Conservation (phyloP, 2,797 vertebrate species). For the Sebastes glaucus region DNA sequence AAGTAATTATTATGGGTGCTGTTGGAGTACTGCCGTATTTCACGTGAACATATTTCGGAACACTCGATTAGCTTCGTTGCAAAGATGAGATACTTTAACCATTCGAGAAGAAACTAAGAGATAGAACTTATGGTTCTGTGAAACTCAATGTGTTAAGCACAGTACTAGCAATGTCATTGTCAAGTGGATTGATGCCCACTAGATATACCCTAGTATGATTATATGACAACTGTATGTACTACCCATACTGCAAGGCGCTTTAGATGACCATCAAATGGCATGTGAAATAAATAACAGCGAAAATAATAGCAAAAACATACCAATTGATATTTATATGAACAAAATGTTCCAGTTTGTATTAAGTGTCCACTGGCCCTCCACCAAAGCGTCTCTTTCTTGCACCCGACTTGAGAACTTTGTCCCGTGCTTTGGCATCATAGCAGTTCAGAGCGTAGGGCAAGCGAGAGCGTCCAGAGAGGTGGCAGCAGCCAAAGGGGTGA, state of each 20-base stretch:
- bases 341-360: slow-evolving; percentile 41
- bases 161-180: not conserved
- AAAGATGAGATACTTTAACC: slow-evolving; percentile 6
- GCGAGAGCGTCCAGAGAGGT: slow-evolving; percentile 66
- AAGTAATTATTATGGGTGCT: not conserved
- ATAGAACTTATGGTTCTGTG: slow-evolving; percentile 13
- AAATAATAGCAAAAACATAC: slow-evolving; percentile 53
- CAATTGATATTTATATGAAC: slow-evolving; percentile 58
- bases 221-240: slow-evolving; percentile 39
- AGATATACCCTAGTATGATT: slow-evolving; percentile 15
- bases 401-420: not conserved
- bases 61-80: not conserved
- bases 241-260: slow-evolving; percentile 60
- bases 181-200: not conserved
- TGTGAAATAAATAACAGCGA: slow-evolving; percentile 72
- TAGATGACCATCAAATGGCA: slow-evolving; percentile 48
- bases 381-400: slow-evolving; percentile 9
- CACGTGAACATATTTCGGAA: not conserved
- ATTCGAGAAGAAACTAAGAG: slow-evolving; percentile 22
- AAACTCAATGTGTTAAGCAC: slow-evolving; percentile 28
- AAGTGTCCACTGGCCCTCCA: slow-evolving; percentile 20
- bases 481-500: slow-evolving; percentile 69
- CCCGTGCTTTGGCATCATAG: slow-evolving; percentile 66
- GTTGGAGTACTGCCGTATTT: not conserved
- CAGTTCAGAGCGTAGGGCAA: slow-evolving; percentile 42